These are phyloP conservation scores for Tinea trinotella DNA, from an alignment of 2,888 invertebrate species.

Conservation along the genomic window DNA sequence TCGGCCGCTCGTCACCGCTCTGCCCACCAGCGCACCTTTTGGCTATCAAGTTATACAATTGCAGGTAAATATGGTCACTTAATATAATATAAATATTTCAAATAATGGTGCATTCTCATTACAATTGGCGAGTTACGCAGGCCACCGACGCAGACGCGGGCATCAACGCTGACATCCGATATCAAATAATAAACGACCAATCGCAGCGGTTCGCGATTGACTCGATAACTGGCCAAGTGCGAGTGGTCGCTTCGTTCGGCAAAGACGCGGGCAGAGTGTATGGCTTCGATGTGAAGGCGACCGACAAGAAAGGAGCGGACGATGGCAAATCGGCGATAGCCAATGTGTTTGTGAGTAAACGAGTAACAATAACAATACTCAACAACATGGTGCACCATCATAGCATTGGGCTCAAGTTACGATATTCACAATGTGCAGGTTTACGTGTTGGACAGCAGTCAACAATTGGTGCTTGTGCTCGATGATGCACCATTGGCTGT, in stretches of 20 bases:
- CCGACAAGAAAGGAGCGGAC: slow-evolving; percentile 84
- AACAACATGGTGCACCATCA: too few relatives aligned
- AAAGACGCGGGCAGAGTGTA: slow-evolving; percentile 82
- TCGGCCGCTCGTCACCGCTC: slow-evolving; percentile 85
- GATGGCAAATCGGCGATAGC: slow-evolving; percentile 88
- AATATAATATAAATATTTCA: neutral
- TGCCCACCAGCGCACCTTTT: slow-evolving; percentile 85
- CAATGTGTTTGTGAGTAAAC: slow-evolving; percentile 83
- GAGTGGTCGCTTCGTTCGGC: slow-evolving; percentile 78
- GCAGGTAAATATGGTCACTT: slow-evolving; percentile 56
- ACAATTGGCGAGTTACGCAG: slow-evolving; percentile 37
- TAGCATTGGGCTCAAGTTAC: too few relatives aligned
- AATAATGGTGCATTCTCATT: neutral
- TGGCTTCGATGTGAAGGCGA: slow-evolving; percentile 91
- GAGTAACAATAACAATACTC: too few relatives aligned
- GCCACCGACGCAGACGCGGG: slow-evolving; percentile 84
- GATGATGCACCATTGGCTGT: slow-evolving; percentile 78
- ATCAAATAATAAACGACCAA: slow-evolving; percentile 84
- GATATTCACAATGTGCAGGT: slow-evolving; percentile 73
- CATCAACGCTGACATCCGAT: slow-evolving; percentile 83
- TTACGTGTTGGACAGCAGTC: slow-evolving; percentile 85
- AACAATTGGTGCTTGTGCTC: slow-evolving; percentile 84
- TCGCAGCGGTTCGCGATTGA: slow-evolving; percentile 84
- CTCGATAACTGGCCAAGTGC: slow-evolving; percentile 81
- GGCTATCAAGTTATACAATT: slow-evolving; percentile 86